A percentile compares a stretch with the other conserved stretches of the same genome.
Conservation (phyloP, 2,888 invertebrate genomes). For the Mythimna vitellina region DNA sequence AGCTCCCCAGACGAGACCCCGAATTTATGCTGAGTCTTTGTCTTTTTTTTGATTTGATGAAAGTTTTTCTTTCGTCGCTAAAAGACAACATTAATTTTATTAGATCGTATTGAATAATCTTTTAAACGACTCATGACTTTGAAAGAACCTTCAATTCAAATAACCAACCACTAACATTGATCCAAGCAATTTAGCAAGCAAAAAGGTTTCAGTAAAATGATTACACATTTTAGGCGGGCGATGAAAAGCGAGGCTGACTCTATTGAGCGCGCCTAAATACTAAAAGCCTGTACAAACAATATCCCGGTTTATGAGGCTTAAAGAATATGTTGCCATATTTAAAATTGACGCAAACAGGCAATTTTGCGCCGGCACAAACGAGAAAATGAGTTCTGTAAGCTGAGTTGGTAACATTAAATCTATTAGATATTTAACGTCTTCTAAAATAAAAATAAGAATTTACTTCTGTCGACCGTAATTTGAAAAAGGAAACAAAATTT, state of each 20-base stretch:
- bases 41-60: conserved; percentile 22
- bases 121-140: conserved; percentile 22
- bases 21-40: conserved; percentile 12
- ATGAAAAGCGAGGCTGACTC: conserved; percentile 43
- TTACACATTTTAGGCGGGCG: conserved; percentile 35
- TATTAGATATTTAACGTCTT: background rate
- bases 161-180: conserved; percentile 31
- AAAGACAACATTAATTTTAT: conserved; percentile 9
- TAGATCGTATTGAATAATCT: conserved; percentile 20
- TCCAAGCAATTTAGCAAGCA: conserved; percentile 41
- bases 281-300: conserved; percentile 52
- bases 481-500: conserved; percentile 3
- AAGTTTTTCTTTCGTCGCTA: conserved; percentile 5
- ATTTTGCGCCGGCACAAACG: conserved; percentile 16
- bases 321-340: conserved; percentile 47
- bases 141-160: conserved; percentile 17
- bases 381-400: conserved; percentile 22
- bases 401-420: conserved; percentile 23
- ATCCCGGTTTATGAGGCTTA: conserved; percentile 51
- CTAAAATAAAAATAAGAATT: background rate
- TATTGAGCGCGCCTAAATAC: conserved; percentile 42
- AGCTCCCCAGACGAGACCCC: conserved; percentile 16
- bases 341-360: conserved; percentile 43
- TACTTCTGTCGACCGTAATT: background rate
- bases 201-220: conserved; percentile 40